Base-by-base conservation (phyloP, 2,797 vertebrate species). In the Allobates femoralis region DNA sequence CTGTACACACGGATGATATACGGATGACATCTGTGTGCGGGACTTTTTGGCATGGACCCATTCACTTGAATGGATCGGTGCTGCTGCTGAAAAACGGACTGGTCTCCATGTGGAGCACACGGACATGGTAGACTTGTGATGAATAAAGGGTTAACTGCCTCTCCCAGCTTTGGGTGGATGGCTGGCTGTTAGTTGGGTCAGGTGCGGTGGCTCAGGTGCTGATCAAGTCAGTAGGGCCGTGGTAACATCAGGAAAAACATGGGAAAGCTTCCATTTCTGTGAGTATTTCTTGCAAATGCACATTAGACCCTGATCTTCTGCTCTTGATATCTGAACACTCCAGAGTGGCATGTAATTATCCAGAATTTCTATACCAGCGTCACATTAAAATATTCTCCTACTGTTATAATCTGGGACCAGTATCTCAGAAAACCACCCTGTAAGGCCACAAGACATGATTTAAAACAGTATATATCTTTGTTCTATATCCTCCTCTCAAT, bases 131-230 rank as follows among this genome's bases (percentile, higher is more conserved):
- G n/a, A n/a, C 28, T 12, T 32, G 10, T 11, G 75, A 10, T 30
- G 53, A 32, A 26, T 46, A 79, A 79, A 16, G 77, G 77, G 77
- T 77, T 64, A 79, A 75, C 21, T 8, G 14, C 10, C 37, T 32
- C 60, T 12, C 21, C 34, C 26, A 5, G 12, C 5, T n/a, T 55
- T 71, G 80, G 58, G 41, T 41, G 53, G 23, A 56, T 15, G 19
- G 23, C 67, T 34, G 0, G 21, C 14, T 34, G 50, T 28, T 75
- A 71, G 76, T 1, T n/a, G 50, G 71, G 16, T 82, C 85, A 86
- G 85, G 71, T 86, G 85, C 56, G 50, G 11, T 55, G 3, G 69
- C 14, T 77, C 15, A 46, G 34, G 2, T 51, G 60, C 14, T 76
- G 37, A 62, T 66, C 51, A 80, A 60, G 51, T 67, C 32, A 82